Evolutionary conservation across 2,113 vertebrate species (phyloP).

Genomic region (Microtus ochrogaster): DNA sequence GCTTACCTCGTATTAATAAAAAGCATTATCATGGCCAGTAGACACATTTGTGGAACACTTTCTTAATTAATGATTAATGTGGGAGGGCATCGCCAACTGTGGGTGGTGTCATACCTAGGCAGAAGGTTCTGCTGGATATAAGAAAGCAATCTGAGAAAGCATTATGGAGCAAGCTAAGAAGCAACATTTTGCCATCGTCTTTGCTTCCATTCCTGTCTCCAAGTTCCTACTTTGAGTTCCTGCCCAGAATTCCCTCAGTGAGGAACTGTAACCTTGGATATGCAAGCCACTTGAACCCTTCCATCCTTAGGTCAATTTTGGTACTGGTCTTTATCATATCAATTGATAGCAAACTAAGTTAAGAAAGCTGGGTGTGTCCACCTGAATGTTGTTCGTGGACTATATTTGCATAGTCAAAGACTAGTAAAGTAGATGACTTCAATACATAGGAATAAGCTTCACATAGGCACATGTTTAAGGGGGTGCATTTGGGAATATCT

Average conservation of each 20-base stretch:
- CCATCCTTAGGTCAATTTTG: not conserved
- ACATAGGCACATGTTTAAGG: not conserved
- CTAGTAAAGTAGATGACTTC: not conserved
- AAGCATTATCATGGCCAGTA: not conserved
- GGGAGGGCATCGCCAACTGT: no score
- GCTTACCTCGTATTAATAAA: not conserved
- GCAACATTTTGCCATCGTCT: not conserved
- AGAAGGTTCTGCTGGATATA: not conserved
- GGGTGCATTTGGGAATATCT: accelerated
- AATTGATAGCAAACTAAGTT: not conserved
- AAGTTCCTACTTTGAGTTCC: not conserved
- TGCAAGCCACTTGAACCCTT: not conserved
- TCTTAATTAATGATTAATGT: not conserved
- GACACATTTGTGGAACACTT: not conserved
- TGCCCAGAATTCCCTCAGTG: not conserved
- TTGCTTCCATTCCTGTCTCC: not conserved
- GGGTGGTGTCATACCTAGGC: no score
- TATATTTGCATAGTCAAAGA: not conserved
- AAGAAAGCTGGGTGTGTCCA: not conserved
- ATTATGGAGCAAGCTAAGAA: not conserved
- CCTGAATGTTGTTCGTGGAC: not conserved
- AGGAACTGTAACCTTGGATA: not conserved
- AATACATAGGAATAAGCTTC: not conserved
- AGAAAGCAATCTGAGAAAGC: not conserved
- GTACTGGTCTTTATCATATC: not conserved